A percentile compares a stretch with the other conserved stretches of the same genome.
Evolutionary conservation across 2,888 invertebrate species (phyloP).

Genomic region (Muscina levida): DNA sequence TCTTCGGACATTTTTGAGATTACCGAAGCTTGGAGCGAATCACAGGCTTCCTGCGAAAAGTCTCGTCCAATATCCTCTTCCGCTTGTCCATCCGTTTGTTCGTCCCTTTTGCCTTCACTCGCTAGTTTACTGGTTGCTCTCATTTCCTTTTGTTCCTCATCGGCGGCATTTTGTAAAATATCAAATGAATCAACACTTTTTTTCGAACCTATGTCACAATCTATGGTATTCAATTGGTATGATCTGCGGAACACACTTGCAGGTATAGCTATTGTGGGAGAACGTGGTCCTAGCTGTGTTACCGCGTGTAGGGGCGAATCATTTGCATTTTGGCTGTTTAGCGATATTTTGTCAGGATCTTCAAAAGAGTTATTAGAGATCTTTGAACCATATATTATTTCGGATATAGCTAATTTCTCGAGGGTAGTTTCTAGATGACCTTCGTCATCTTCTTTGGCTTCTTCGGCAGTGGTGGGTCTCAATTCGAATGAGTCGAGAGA

Average conservation of each 20-base stretch:
- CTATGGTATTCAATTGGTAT: conserved; percentile 82
- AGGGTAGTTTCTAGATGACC: conserved; percentile 77
- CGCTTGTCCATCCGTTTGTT: conserved; percentile 13
- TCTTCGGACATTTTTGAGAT: conserved; percentile 77
- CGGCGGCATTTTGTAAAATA: conserved; percentile 73
- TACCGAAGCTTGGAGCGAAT: conserved; percentile 77
- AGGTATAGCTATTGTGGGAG: conserved; percentile 89
- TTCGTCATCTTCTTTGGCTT: conserved; percentile 80
- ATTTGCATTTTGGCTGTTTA: conserved; percentile 72
- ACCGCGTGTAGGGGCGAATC: conserved; percentile 60
- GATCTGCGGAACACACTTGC: conserved; percentile 75
- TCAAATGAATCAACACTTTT: conserved; percentile 81
- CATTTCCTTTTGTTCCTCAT: conserved; percentile 64
- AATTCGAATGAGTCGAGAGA: conserved; percentile 80
- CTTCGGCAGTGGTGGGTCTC: conserved; percentile 81
- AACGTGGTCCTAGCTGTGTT: conserved; percentile 78
- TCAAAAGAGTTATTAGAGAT: conserved; percentile 75
- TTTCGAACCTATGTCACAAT: conserved; percentile 84
- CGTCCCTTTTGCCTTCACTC: not conserved
- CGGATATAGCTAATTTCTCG: conserved; percentile 80
- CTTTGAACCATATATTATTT: conserved; percentile 80
- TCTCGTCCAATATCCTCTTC: not conserved
- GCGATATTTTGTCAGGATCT: conserved; percentile 76
- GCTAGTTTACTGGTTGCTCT: not conserved
- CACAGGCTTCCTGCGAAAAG: conserved; percentile 68